Base-by-base conservation (phyloP, 2,888 invertebrate species). In the Drosophila formosana region DNA sequence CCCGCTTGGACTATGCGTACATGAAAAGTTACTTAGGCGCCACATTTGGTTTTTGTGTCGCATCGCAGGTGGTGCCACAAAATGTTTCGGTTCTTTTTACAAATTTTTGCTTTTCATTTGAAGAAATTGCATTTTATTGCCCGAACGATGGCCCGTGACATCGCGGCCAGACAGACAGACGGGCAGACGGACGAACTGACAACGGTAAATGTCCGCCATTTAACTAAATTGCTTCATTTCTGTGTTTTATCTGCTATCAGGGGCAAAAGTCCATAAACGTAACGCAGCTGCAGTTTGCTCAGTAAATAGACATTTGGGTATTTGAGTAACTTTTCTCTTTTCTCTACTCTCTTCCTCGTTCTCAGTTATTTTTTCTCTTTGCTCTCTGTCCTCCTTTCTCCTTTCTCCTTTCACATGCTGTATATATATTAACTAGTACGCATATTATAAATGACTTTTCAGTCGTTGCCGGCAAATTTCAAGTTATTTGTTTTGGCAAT, bases 191-290 rank as follows among this genome's bases (percentile, higher is more conserved):
- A 41, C 11, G 4, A 5, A 11, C 13, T 7, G 18, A 43, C 30
- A 58, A 28, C 43, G 50, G 43, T 47, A 75, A 70, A 50, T 58
- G 37, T 13, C 18, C 32, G 45, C 39, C 49, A 75, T 70, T 75
- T 70, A 60, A 30, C 50, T 46, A 71, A 75, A 66, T 75, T 70
- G 62, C 55, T 74, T 64, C 43, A 57, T 50, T 45, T 52, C 32
- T 50, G 34, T 55, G 47, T 13, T 46, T 34, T 43, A 51, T 11
- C 46, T 37, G 28, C 34, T 50, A 69, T 23, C 41, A 11, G 60
- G 30, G 30, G 13, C 25, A 30, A 52, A 52, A 53, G 28, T 46
- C 7, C 13, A 6, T n/a, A 30, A 50, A 39, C 34, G 39, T 47
- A 47, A 51, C 32, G 34, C 43, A 6, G 46, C 47, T 18, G 39